Evolutionary conservation across 2,797 vertebrate species (phyloP).

Genomic region (Paramormyrops hopkinsi): DNA sequence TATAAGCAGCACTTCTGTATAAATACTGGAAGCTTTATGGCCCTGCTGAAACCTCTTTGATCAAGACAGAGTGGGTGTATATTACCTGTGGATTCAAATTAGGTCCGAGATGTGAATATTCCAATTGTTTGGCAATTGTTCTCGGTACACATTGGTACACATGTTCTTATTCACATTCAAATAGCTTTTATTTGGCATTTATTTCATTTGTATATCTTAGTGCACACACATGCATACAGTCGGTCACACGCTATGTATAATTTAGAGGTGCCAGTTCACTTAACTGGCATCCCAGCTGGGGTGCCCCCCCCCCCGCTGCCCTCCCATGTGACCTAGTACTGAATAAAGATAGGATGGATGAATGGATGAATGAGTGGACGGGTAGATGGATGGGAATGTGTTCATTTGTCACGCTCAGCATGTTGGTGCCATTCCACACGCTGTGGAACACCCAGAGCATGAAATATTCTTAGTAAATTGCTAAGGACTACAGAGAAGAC

Average conservation of each 20-base stretch:
- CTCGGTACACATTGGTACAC: background rate
- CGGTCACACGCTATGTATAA: background rate
- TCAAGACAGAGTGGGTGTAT: background rate
- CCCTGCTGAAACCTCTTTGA: background rate
- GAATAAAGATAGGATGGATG: background rate
- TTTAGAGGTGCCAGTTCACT: background rate
- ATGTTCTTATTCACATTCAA: background rate
- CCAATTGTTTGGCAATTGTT: background rate
- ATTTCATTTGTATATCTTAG: background rate
- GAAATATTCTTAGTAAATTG: background rate
- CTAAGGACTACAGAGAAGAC: background rate
- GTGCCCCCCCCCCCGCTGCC: background rate
- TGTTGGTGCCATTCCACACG: background rate
- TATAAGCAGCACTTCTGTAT: background rate
- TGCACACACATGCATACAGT: background rate
- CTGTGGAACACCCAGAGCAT: background rate
- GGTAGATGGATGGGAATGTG: background rate
- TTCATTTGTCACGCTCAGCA: background rate
- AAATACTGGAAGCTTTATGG: background rate
- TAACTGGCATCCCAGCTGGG: background rate
- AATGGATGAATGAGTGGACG: background rate
- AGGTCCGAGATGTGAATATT: background rate
- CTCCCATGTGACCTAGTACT: background rate
- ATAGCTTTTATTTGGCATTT: background rate
- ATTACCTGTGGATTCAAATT: background rate